phyloP scores from a whole-genome alignment of 2,113 vertebrate species.

The Edolisoma coerulescens region DNA sequence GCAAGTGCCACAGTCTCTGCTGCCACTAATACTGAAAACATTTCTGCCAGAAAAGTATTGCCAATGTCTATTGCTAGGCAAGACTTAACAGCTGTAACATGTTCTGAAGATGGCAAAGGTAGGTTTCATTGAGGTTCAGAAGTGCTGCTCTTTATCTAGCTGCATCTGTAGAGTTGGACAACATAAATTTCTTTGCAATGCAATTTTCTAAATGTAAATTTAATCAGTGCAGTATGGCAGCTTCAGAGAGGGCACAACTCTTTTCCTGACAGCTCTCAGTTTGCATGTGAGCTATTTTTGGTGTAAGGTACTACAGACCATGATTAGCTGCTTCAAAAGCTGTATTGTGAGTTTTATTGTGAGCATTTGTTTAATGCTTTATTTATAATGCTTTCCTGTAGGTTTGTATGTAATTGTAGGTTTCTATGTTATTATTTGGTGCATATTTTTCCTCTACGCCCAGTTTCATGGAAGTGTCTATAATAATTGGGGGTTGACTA shows the following conservation, averaged over 20 bases:
- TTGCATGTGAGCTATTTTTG: background rate
- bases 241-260: background rate
- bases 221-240: background rate
- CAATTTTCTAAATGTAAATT: background rate
- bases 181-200: background rate
- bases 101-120: slow-evolving; percentile 80
- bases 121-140: slow-evolving; percentile 54
- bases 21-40: slow-evolving; percentile 70
- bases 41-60: slow-evolving; percentile 82
- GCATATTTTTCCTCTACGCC: background rate
- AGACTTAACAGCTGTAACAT: slow-evolving; percentile 48
- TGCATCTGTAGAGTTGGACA: background rate
- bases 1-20: slow-evolving; percentile 84
- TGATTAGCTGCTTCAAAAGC: background rate
- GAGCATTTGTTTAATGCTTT: background rate
- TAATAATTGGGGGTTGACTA: background rate
- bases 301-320: background rate
- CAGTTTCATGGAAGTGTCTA: background rate
- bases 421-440: background rate
- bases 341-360: background rate
- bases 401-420: background rate
- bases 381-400: background rate
- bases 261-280: background rate
- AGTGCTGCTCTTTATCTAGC: background rate
- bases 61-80: slow-evolving; percentile 90